These are phyloP conservation scores for Drosophila carrolli DNA, from an alignment of 1,140 invertebrate species.

Conservation along the genomic window DNA sequence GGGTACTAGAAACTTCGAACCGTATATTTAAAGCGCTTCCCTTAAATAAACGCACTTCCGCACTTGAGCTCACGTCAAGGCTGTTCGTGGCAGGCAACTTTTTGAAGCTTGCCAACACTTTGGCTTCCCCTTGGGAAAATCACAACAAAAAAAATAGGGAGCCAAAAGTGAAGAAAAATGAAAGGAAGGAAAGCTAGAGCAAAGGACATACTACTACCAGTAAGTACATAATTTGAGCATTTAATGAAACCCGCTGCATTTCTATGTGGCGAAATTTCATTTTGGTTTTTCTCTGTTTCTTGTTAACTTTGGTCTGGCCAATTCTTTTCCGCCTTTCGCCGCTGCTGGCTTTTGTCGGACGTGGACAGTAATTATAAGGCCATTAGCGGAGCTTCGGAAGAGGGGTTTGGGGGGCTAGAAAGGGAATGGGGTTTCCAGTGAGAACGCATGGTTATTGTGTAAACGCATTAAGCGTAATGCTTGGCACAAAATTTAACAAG, in stretches of 20 bases:
- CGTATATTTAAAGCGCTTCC: background rate
- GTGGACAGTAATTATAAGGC: conserved; percentile 81
- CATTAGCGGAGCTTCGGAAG: conserved; percentile 63
- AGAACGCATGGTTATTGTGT: conserved; percentile 77
- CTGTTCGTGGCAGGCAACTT: conserved; percentile 47
- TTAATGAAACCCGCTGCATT: conserved; percentile 66
- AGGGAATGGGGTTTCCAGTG: background rate
- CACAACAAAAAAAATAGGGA: background rate
- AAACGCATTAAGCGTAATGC: conserved; percentile 79
- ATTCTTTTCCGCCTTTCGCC: conserved; percentile 57
- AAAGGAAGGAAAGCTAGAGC: conserved; percentile 1
- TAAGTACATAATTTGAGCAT: conserved; percentile 62
- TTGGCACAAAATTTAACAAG: conserved; percentile 72
- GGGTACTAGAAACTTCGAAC: background rate
- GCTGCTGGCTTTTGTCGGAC: conserved; percentile 50
- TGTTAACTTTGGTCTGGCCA: conserved; percentile 48
- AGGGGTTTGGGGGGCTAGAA: background rate
- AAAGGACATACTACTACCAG: conserved; percentile 24
- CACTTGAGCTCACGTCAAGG: conserved; percentile 28
- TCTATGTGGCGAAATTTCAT: conserved; percentile 27
- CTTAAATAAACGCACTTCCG: conserved; percentile 26
- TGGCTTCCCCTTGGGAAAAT: conserved; percentile 15
- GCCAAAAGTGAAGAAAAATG: conserved; percentile 10
- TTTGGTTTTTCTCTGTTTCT: conserved; percentile 41
- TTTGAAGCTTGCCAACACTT: conserved; percentile 41